A percentile compares a stretch with the other conserved stretches of the same genome.
Conservation (phyloP, 2,113 vertebrate genomes). For the Danionella cerebrum region DNA sequence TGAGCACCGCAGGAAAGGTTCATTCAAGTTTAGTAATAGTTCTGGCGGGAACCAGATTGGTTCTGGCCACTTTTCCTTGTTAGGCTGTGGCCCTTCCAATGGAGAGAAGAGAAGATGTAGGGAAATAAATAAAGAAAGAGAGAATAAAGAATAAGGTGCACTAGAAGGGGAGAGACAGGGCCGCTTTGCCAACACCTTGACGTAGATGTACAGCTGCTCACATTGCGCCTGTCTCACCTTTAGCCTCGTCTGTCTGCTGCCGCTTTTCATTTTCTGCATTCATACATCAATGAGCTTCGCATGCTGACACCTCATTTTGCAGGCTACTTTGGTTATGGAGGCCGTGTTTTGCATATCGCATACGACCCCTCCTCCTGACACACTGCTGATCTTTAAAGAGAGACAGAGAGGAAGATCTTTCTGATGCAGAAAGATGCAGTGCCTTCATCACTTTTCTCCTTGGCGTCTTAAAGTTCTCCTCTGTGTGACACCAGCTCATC, state of each 20-base stretch:
- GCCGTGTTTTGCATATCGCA: conserved; percentile 98
- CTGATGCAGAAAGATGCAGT: conserved; percentile 50
- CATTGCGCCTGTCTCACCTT: conserved; percentile 90
- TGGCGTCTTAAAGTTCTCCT: conserved; percentile 47
- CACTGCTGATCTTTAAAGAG: conserved; percentile 84
- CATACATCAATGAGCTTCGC: conserved; percentile 98
- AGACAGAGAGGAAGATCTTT: conserved; percentile 40
- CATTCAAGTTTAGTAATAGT: conserved; percentile 80
- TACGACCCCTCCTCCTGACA: conserved; percentile 83
- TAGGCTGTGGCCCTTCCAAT: conserved; percentile 85
- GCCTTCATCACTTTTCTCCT: conserved; percentile 20
- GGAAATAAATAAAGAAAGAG: conserved; percentile 35
- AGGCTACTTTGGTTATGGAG: conserved; percentile 97
- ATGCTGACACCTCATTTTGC: conserved; percentile 99
- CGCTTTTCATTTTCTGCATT: conserved; percentile 98
- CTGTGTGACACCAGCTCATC: conserved; percentile 71
- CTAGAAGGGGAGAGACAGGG: conserved; percentile 53
- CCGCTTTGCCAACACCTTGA: conserved; percentile 90
- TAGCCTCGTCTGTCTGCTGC: conserved; percentile 95
- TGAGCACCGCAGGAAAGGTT: conserved; percentile 49
- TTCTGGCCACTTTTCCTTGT: conserved; percentile 87
- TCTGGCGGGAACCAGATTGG: conserved; percentile 75
- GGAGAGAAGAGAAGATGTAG: conserved; percentile 49
- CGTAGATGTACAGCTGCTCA: conserved; percentile 96
- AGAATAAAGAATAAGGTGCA: conserved; percentile 24